Conservation (phyloP, 2,797 vertebrate species). For the Anisognathus igniventris region DNA sequence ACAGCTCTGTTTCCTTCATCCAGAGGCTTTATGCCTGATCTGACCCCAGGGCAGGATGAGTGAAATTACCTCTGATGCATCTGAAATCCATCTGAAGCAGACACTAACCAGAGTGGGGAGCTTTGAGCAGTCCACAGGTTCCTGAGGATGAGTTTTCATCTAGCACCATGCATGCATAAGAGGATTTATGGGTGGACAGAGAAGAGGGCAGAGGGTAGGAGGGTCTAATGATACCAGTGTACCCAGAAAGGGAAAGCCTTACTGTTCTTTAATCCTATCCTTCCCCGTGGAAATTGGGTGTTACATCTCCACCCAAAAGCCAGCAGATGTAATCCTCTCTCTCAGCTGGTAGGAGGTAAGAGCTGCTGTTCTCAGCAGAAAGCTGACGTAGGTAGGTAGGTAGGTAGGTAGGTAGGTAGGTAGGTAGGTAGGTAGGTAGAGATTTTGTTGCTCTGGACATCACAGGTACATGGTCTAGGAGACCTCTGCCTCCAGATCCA, state of each 20-base stretch:
- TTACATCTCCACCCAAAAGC: not conserved
- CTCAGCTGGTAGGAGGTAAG: not conserved
- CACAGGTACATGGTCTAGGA: not conserved
- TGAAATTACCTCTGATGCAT: not conserved
- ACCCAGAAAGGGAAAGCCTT: not conserved
- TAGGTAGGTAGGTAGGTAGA: not conserved
- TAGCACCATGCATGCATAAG: not conserved
- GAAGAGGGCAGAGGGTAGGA: not conserved
- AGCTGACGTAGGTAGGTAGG: not conserved
- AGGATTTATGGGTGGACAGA: not conserved
- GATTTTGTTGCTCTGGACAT: not conserved
- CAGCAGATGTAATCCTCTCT: not conserved
- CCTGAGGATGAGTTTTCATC: not conserved
- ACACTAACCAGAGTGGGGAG: not conserved
- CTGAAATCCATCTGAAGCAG: not conserved
- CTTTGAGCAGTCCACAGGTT: not conserved
- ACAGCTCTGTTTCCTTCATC: not conserved
- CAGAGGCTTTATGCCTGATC: not conserved
- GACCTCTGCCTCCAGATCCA: not conserved
- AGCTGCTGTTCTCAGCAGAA: not conserved
- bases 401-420: not conserved
- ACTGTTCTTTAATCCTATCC: not conserved
- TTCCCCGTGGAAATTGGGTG: fast-evolving
- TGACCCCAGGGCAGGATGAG: not conserved
- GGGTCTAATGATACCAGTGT: not conserved